Conservation (phyloP, 2,113 vertebrate genomes). For the Burhinus bistriatus region DNA sequence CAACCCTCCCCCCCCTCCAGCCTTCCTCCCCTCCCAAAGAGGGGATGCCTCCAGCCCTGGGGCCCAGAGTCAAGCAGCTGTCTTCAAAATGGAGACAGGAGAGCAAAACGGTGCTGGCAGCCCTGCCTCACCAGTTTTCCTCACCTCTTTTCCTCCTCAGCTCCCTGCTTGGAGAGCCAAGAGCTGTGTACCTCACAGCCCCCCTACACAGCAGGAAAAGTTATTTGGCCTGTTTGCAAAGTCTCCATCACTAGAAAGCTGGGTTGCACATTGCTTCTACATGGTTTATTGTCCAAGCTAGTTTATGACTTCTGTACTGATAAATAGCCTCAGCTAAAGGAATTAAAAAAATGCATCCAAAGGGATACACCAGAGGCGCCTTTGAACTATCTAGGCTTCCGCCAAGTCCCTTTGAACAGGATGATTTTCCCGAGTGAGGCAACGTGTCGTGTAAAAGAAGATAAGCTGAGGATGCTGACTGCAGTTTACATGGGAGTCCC, state of each 20-base stretch:
- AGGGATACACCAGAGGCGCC: not conserved
- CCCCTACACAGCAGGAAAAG: not conserved
- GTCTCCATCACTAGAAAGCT: not conserved
- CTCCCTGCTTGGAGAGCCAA: not conserved
- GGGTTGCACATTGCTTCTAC: not conserved
- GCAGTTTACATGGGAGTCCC: not conserved
- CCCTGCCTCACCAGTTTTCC: not conserved
- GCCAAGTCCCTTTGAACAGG: not conserved
- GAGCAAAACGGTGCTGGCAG: not conserved
- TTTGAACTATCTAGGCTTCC: not conserved
- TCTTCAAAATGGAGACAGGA: not conserved
- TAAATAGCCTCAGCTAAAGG: not conserved
- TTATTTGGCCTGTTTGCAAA: not conserved
- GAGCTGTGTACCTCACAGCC: not conserved
- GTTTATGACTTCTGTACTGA: not conserved
- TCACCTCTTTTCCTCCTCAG: not conserved
- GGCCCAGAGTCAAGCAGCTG: not conserved
- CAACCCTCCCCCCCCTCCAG: accelerated
- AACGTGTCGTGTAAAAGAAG: not conserved
- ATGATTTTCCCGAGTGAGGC: not conserved
- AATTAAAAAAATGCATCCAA: not conserved
- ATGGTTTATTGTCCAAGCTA: not conserved
- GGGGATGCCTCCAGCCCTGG: not conserved
- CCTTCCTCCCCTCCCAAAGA: not conserved
- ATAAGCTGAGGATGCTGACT: not conserved